Conservation (phyloP, 2,113 vertebrate genomes). For the Chloroceryle aenea region DNA sequence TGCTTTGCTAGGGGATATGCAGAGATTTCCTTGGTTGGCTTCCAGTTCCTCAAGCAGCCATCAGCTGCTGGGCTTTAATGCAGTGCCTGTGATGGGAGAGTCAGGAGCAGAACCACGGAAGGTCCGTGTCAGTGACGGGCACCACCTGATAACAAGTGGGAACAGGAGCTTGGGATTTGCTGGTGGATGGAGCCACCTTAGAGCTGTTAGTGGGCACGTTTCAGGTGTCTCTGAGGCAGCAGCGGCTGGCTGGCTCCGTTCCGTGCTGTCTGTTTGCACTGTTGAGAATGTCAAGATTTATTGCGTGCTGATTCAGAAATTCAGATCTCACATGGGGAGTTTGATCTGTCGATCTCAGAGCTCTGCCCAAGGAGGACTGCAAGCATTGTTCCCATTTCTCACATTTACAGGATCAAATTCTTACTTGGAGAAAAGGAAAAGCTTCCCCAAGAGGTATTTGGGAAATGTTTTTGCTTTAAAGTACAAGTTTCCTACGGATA, state of each 20-base stretch:
- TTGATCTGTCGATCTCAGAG: not conserved
- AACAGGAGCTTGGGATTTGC: not conserved
- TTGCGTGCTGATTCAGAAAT: not conserved
- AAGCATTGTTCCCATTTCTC: constrained; percentile 1
- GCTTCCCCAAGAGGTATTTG: not conserved
- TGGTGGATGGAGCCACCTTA: not conserved
- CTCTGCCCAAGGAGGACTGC: not conserved
- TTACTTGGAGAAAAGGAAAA: constrained; percentile 16
- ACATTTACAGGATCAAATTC: constrained; percentile 11
- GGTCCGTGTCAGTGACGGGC: not conserved
- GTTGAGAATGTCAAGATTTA: not conserved
- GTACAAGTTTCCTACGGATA: constrained; percentile 5
- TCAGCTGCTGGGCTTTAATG: not conserved
- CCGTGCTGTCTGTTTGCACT: not conserved
- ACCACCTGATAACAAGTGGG: not conserved
- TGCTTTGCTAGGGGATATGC: not conserved
- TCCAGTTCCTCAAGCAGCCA: not conserved
- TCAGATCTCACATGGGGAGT: not conserved
- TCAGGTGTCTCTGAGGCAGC: not conserved
- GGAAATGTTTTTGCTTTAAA: constrained; percentile 37
- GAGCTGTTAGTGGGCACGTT: rapidly evolving
- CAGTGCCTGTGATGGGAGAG: too few relatives aligned
- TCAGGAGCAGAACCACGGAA: not conserved
- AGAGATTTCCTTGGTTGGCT: not conserved
- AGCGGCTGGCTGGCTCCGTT: not conserved